Evolutionary conservation across 2,113 vertebrate species (phyloP).

Genomic region (Coryphaenoides rupestris): DNA sequence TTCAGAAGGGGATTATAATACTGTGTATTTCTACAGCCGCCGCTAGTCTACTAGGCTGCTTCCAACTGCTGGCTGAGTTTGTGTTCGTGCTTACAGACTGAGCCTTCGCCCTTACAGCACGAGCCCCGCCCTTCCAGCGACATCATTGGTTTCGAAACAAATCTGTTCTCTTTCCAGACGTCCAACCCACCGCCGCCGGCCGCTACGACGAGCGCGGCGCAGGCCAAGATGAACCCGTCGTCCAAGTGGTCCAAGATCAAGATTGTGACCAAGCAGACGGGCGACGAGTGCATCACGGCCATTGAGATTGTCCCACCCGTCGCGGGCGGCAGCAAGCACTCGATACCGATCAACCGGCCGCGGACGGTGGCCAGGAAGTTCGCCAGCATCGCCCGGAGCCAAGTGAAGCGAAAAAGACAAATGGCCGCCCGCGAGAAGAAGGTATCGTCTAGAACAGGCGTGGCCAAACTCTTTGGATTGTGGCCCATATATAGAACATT

Average conservation of each 20-base stretch:
- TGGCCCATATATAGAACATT: no score
- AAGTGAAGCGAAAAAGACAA: constrained; percentile 94
- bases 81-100: no score
- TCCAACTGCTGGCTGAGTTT: no score
- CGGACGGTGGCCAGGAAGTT: constrained; percentile 92
- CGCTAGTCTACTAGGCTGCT: no score
- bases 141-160: no score
- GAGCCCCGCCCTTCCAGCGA: no score
- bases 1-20: no score
- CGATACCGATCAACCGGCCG: constrained; percentile 79
- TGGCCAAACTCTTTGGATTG: no score
- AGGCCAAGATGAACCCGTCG: constrained; percentile 56
- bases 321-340: constrained; percentile 77
- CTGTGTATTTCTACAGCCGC: no score
- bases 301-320: constrained; percentile 89
- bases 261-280: constrained; percentile 93
- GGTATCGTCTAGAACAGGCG: no score
- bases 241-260: constrained; percentile 98
- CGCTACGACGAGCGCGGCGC: constrained; percentile 5
- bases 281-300: constrained; percentile 91
- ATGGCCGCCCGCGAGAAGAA: constrained; percentile 98
- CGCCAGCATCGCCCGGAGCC: constrained; percentile 94
- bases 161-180: constrained; percentile 25
- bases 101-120: no score
- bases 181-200: constrained; percentile 47